These are phyloP conservation scores for Beris chalybata DNA, from an alignment of 2,888 invertebrate genomes.

Conservation along the genomic window DNA sequence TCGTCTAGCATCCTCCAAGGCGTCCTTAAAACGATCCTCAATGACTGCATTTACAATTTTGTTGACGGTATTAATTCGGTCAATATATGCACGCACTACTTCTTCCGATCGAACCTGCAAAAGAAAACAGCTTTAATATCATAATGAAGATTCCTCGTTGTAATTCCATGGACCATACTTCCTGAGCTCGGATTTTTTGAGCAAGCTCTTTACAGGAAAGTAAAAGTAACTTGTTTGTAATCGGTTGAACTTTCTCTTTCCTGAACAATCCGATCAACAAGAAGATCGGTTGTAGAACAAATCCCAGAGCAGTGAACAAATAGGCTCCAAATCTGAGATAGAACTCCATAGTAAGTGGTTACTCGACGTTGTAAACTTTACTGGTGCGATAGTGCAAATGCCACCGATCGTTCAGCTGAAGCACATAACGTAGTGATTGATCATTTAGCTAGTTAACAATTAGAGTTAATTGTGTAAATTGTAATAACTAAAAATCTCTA, in stretches of 20 bases:
- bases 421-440: no score
- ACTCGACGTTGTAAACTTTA: no score
- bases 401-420: no score
- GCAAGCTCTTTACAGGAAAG: conserved; percentile 61
- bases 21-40: conserved; percentile 65
- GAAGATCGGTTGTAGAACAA: conserved; percentile 37
- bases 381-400: no score
- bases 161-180: conserved; percentile 55
- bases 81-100: conserved; percentile 64
- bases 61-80: conserved; percentile 67
- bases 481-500: no score
- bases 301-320: no score
- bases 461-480: no score
- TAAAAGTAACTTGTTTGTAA: conserved; percentile 40
- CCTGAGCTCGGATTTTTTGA: conserved; percentile 60
- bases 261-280: conserved; percentile 19
- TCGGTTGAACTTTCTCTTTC: conserved; percentile 37
- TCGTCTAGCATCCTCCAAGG: conserved; percentile 64
- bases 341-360: no score
- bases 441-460: no score
- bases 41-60: conserved; percentile 70
- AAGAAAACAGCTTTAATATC: background rate
- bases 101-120: conserved; percentile 64
- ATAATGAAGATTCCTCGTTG: background rate
- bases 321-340: no score